Base-by-base conservation (phyloP, 2,113 vertebrate species). In the Odontesthes bonariensis region DNA sequence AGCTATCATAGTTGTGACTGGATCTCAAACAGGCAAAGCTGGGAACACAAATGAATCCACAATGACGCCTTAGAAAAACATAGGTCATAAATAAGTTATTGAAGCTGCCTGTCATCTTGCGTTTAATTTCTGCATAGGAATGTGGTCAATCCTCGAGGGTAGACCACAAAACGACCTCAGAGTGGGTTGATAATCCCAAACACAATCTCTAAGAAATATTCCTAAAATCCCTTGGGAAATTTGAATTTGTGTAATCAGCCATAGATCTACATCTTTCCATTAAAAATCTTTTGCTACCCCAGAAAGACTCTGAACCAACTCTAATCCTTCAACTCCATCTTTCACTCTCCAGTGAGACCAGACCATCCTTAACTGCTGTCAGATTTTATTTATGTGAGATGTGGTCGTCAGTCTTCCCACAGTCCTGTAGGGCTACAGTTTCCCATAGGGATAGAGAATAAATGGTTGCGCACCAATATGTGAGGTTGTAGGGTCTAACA, bases 391-490 rank as follows among this genome's bases (percentile, higher is more conserved):
- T 87, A 35, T 87, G 73, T 86, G 73, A 90, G 76, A 54, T 52
- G 5, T 19, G 65, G 51, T 65, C 82, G 81, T 75, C 84, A 84
- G 70, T 83, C 77, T 92, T 93, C 90, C 86, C 89, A 93, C 88
- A 91, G 74, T 58, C 66, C 44, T 65, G 67, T 22, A 74, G 58
- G 58, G 57, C 69, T 53, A 31, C 35, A 66, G 55, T 46, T 60
- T 64, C 73, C 86, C 83, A 4, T 40, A 40, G 82, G 81, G 84
- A 88, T 17, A 6, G 11, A 64, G 66, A 53, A 67, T 60, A 75
- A 17, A 13, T 31, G 13, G 60, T 79, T 46, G 58, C 70, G 56
- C 56, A 69, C 67, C 35, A 69, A 22, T 42, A 62, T 49, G 53
- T 79, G 73, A 32, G 69, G 66, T 82, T 63, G 57, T 55, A 67